phyloP scores from a whole-genome alignment of 2,888 invertebrate species.

The Cantharis rufa region DNA sequence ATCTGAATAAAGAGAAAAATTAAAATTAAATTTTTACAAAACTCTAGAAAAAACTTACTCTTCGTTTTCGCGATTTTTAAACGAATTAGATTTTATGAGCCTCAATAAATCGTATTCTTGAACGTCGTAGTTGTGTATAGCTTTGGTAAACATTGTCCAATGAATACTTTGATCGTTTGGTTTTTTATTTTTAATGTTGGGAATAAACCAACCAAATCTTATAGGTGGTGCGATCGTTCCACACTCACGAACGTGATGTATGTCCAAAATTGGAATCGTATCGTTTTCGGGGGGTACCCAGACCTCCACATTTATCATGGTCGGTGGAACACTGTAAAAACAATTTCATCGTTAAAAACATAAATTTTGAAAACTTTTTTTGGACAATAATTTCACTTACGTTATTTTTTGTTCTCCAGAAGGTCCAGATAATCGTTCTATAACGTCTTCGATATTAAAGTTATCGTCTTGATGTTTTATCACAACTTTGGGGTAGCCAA shows the following conservation, averaged over 20 bases:
- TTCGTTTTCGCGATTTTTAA: slow-evolving; percentile 39
- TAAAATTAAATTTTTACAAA: not conserved
- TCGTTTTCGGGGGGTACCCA: slow-evolving; percentile 70
- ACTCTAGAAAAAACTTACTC: slow-evolving; percentile 34
- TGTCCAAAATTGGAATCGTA: slow-evolving; percentile 53
- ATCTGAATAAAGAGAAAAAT: slow-evolving; percentile 44
- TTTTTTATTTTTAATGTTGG: slow-evolving; percentile 41
- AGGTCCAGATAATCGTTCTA: slow-evolving; percentile 46
- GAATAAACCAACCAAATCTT: slow-evolving; percentile 70
- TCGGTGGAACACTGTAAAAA: slow-evolving; percentile 51
- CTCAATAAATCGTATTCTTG: slow-evolving; percentile 43
- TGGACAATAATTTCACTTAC: slow-evolving; percentile 40
- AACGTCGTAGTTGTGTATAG: slow-evolving; percentile 59
- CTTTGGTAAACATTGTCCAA: slow-evolving; percentile 62
- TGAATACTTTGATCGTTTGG: slow-evolving; percentile 43
- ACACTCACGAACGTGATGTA: slow-evolving; percentile 56
- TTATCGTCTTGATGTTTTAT: slow-evolving; percentile 55
- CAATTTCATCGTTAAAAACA: slow-evolving; percentile 7
- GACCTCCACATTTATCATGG: slow-evolving; percentile 71
- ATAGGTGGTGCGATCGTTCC: slow-evolving; percentile 62
- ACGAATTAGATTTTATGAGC: slow-evolving; percentile 46
- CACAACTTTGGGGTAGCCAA: slow-evolving; percentile 56
- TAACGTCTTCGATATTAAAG: slow-evolving; percentile 51
- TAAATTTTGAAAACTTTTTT: not conserved
- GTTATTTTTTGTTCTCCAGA: slow-evolving; percentile 31